Base-by-base conservation (phyloP, 1,140 invertebrate species). In the Gryllus bimaculatus region DNA sequence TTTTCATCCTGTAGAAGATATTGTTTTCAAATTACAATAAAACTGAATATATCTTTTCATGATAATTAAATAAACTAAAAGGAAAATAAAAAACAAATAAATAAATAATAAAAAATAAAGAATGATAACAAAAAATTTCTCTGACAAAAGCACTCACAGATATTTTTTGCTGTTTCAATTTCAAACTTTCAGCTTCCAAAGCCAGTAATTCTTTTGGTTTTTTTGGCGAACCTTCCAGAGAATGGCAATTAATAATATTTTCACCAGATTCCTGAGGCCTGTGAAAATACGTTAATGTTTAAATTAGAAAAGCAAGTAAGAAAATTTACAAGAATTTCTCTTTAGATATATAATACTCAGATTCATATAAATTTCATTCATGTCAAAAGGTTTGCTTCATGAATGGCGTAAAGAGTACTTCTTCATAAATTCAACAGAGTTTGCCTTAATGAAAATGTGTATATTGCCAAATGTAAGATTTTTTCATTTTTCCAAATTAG, bases 241-340 rank as follows among this genome's bases (percentile, higher is more conserved):
- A 90, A 74, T 91, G 85, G 84, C 96, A 98, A 81, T 91, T 90
- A 54, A 98, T 97, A 77, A 91, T 87, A 84, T 94, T 91, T 83
- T 96, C 93, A 13, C 90, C 92, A 8, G 91, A 90, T 82, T 94
- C 92, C 83, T 93, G 92, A 0, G 94, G 92, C 84, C 89, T 89
- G 81, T 8, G 82, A 82, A 47, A 81, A 76, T 47, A 73, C 15
- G 26, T 5, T 39, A 39, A 5, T 39, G 26, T 66, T 66, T 66
- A 10, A 66, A 66, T 66, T 66, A 66, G 10, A 66, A 66, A 66
- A 66, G 10, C 2, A 66, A 66, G 54, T 66, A 66, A 13, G 54
- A 66, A 66, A 10, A 13, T 13, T 66, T 66, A 66, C 10, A 66
- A 66, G 54, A 66, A 66, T 39, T 39, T 39, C 26, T 39, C 1